Percentiles rank a stretch among this genome's conserved stretches.
Evolutionary conservation across 2,797 vertebrate species (phyloP).

Genomic region (Enteromius thamalakanensis): DNA sequence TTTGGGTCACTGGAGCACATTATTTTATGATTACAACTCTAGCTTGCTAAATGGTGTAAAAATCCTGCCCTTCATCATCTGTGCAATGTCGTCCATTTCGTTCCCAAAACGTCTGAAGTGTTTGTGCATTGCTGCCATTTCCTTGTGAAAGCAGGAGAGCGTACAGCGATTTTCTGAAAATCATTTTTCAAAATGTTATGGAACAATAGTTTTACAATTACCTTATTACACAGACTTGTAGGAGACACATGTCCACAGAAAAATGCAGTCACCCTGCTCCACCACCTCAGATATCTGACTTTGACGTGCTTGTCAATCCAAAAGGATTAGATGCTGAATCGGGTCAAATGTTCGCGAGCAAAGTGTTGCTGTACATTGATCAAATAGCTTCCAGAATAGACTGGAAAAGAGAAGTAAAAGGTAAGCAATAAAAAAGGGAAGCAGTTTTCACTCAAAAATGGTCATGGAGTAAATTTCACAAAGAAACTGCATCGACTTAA

Average conservation of each 20-base stretch:
- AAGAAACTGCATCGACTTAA: background rate
- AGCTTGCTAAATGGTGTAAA: conserved; percentile 37
- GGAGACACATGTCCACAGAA: conserved; percentile 33
- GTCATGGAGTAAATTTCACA: background rate
- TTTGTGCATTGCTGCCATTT: conserved; percentile 6
- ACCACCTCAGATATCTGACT: conserved; percentile 19
- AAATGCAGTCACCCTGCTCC: conserved; percentile 34
- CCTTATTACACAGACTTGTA: conserved; percentile 27
- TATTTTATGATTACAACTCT: conserved; percentile 39
- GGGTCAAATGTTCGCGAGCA: conserved; percentile 6
- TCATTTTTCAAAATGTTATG: conserved; percentile 20
- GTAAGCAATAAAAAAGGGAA: background rate
- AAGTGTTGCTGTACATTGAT: conserved; percentile 10
- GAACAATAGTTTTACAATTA: conserved; percentile 34
- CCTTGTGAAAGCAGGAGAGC: conserved; percentile 19
- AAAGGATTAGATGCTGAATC: conserved; percentile 26
- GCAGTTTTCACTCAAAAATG: background rate
- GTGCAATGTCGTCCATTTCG: conserved; percentile 18
- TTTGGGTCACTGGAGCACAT: conserved; percentile 50
- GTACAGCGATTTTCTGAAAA: conserved; percentile 23
- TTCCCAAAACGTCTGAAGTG: conserved; percentile 14
- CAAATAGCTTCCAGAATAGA: background rate
- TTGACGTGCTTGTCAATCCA: conserved; percentile 9
- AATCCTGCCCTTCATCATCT: conserved; percentile 26
- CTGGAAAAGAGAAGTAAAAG: too few species aligned